Percentiles rank a stretch among this genome's conserved stretches.
These are phyloP conservation scores for Anoplophora glabripennis DNA, from an alignment of 1,140 invertebrate species.

Conservation along the genomic window DNA sequence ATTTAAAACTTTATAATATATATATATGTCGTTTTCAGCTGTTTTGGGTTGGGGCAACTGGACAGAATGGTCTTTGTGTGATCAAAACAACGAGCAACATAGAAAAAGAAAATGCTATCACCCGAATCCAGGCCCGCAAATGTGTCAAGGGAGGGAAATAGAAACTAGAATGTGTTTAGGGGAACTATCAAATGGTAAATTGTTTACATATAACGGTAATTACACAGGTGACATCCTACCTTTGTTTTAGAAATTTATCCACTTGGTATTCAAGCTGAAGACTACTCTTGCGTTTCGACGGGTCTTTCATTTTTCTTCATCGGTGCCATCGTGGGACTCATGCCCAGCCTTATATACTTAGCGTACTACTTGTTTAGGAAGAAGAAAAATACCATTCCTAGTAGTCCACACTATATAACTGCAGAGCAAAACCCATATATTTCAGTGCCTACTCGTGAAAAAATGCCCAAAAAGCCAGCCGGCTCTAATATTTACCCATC, in stretches of 20 bases:
- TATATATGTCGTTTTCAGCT: slow-evolving; percentile 45
- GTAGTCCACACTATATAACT: slow-evolving; percentile 74
- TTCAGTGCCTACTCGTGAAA: slow-evolving; percentile 65
- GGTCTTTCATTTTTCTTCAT: slow-evolving; percentile 37
- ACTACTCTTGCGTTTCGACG: slow-evolving; percentile 21
- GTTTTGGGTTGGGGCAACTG: slow-evolving; percentile 61
- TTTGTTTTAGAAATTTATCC: neutral
- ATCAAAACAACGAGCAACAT: slow-evolving; percentile 61
- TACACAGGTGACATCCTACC: neutral
- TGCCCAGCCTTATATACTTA: slow-evolving; percentile 19
- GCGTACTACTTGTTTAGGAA: slow-evolving; percentile 35
- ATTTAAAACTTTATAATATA: slow-evolving; percentile 9
- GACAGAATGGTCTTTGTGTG: slow-evolving; percentile 70
- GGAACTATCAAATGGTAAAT: slow-evolving; percentile 45
- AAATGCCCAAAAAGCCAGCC: slow-evolving; percentile 41
- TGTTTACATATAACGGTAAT: neutral
- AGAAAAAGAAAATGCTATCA: slow-evolving; percentile 61
- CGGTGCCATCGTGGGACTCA: slow-evolving; percentile 49
- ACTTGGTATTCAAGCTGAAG: slow-evolving; percentile 5
- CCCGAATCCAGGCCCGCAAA: slow-evolving; percentile 51
- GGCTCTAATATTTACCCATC: slow-evolving; percentile 6
- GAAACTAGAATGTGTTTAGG: slow-evolving; percentile 63
- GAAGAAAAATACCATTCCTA: slow-evolving; percentile 57
- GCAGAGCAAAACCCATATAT: slow-evolving; percentile 79
- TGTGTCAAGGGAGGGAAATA: slow-evolving; percentile 63